Percentiles rank a stretch among this genome's conserved stretches.
Evolutionary conservation across 2,797 vertebrate species (phyloP).

Genomic region (Kryptopterus vitreolus): DNA sequence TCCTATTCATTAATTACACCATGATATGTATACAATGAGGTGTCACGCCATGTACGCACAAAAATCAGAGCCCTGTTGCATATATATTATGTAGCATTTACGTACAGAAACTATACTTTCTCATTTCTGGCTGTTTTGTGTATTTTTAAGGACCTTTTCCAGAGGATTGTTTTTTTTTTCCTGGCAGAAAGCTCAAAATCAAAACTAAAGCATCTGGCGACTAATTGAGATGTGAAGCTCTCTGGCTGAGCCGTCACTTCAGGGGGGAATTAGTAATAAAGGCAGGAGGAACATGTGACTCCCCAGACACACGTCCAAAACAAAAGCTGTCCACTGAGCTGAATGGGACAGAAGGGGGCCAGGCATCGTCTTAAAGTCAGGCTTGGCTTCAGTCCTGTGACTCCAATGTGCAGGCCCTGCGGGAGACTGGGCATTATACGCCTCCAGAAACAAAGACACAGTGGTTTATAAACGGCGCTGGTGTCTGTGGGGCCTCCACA

Average conservation of each 20-base stretch:
- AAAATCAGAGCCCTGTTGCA: background rate
- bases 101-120: background rate
- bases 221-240: slow-evolving; percentile 35
- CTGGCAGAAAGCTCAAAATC: slow-evolving; percentile 21
- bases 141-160: background rate
- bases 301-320: slow-evolving; percentile 40
- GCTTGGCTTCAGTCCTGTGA: slow-evolving; percentile 39
- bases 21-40: background rate
- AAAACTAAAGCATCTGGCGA: slow-evolving; percentile 42
- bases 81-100: background rate
- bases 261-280: slow-evolving; percentile 15
- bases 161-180: no score
- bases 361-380: slow-evolving; percentile 37
- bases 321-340: slow-evolving; percentile 33
- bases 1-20: no score
- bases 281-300: slow-evolving; percentile 9
- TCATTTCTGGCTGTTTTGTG: background rate
- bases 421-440: slow-evolving; percentile 37
- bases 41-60: background rate
- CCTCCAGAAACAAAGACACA: slow-evolving; percentile 46
- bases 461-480: slow-evolving; percentile 18
- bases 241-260: slow-evolving; percentile 30
- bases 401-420: slow-evolving; percentile 26
- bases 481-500: slow-evolving; percentile 52
- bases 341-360: slow-evolving; percentile 44